Evolutionary conservation across 1,140 invertebrate genomes (phyloP).

Genomic region (Gryon sp.): DNA sequence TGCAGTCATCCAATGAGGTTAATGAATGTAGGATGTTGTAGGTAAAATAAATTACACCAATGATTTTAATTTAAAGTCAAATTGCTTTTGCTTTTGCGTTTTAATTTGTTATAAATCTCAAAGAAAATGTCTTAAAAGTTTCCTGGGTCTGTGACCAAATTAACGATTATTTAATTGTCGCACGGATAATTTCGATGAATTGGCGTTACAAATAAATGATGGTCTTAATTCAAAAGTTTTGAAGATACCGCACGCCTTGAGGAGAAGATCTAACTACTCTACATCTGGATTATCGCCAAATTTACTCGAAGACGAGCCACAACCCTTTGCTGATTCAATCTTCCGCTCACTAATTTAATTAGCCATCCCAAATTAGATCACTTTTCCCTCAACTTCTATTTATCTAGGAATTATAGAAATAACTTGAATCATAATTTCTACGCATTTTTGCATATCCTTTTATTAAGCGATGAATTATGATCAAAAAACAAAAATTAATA

Average conservation of each 20-base stretch:
- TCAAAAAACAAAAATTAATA: background rate
- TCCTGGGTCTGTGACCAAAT: constrained; percentile 35
- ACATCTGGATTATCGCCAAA: constrained; percentile 53
- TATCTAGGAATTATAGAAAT: constrained; percentile 45
- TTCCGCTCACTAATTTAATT: constrained; percentile 50
- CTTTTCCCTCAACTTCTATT: constrained; percentile 41
- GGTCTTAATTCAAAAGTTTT: constrained; percentile 46
- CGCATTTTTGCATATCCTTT: background rate
- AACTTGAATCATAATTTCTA: constrained; percentile 6
- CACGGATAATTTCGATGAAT: constrained; percentile 13
- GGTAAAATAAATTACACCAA: no score
- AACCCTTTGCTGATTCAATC: constrained; percentile 56
- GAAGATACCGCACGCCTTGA: constrained; percentile 22
- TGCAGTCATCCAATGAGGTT: no score
- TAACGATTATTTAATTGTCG: constrained; percentile 17
- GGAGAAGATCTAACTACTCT: constrained; percentile 27
- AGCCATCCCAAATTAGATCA: constrained; percentile 51
- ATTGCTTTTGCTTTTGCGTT: no score
- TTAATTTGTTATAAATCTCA: no score
- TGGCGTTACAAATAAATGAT: constrained; percentile 38
- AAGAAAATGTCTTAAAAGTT: no score
- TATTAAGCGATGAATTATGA: background rate
- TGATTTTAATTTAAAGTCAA: no score
- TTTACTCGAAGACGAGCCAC: constrained; percentile 46
- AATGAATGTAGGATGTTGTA: no score